Evolutionary conservation across 2,797 vertebrate species (phyloP).

Genomic region (Acanthurus tractus): DNA sequence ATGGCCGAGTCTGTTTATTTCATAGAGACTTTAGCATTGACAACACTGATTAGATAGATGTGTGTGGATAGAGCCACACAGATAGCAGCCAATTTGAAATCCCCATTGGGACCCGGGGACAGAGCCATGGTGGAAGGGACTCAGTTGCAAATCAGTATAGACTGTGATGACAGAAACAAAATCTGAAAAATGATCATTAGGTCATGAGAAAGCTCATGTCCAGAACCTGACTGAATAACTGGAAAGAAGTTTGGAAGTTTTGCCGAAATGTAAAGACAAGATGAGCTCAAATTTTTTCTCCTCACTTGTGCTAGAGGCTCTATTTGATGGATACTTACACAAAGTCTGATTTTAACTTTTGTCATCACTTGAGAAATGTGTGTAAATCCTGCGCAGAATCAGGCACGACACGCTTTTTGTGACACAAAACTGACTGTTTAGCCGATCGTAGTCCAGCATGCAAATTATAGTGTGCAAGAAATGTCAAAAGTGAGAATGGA

Average conservation of each 20-base stretch:
- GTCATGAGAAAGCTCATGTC: too few species aligned
- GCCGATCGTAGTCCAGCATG: background rate
- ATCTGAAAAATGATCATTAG: too few species aligned
- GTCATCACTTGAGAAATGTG: background rate
- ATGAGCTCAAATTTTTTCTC: background rate
- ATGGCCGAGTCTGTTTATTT: background rate
- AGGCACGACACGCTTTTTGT: background rate
- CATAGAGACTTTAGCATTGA: background rate
- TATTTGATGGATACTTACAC: background rate
- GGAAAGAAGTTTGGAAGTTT: background rate
- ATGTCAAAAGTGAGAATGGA: background rate
- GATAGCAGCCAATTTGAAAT: background rate
- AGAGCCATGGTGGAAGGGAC: too few species aligned
- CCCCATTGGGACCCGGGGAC: background rate
- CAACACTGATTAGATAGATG: background rate
- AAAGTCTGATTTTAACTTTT: too few species aligned
- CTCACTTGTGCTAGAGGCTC: background rate
- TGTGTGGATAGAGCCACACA: background rate
- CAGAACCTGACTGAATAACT: background rate
- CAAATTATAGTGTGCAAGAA: background rate
- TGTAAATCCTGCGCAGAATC: background rate
- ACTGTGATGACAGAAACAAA: background rate
- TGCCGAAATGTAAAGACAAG: background rate
- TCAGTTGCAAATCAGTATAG: background rate
- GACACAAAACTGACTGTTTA: background rate